Conservation (phyloP, 2,113 vertebrate genomes). For the Acrocephalus arundinaceus region DNA sequence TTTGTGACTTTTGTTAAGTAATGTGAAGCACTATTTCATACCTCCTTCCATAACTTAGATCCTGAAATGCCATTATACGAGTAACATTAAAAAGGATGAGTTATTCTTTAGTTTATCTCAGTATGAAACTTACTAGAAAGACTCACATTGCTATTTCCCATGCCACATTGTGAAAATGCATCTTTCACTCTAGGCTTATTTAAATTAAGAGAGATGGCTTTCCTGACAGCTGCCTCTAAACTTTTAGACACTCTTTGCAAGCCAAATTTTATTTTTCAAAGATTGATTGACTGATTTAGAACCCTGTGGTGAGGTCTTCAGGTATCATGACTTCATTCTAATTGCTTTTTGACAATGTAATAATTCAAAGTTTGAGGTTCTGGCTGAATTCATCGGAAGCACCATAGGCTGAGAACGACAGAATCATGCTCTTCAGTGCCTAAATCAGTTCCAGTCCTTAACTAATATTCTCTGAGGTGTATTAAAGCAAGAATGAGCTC, state of each 20-base stretch:
- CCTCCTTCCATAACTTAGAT: background rate
- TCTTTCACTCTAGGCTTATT: background rate
- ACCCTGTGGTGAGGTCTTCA: background rate
- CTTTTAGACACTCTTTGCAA: background rate
- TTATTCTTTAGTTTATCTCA: background rate
- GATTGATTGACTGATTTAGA: background rate
- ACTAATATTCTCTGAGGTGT: constrained; percentile 5
- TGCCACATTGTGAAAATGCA: background rate
- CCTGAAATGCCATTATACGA: background rate
- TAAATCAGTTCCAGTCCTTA: constrained; percentile 16
- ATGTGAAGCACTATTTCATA: background rate
- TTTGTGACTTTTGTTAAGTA: background rate
- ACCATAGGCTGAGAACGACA: background rate
- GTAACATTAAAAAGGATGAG: background rate
- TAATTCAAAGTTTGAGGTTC: background rate
- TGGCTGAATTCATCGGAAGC: background rate
- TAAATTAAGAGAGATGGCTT: background rate
- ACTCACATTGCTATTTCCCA: background rate
- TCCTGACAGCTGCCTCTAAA: background rate
- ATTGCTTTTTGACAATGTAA: background rate
- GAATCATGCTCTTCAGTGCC: background rate
- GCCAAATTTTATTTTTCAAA: background rate
- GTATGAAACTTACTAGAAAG: background rate
- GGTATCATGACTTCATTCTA: background rate
- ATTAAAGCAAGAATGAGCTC: constrained; percentile 21